Evolutionary conservation across 1,140 invertebrate species (phyloP).

Genomic region (Ostrea edulis): DNA sequence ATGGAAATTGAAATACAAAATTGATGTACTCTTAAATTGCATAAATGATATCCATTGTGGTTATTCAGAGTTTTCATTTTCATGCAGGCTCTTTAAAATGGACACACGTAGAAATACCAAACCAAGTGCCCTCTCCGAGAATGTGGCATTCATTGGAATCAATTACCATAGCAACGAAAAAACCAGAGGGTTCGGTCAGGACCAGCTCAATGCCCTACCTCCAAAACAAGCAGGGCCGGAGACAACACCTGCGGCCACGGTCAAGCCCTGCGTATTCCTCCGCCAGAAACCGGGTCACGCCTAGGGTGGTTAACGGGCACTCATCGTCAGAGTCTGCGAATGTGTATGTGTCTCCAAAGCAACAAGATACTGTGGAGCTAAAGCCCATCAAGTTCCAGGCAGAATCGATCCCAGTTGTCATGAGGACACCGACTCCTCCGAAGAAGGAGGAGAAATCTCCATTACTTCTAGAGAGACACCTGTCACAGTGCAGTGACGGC

Average conservation of each 20-base stretch:
- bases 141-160: constrained; percentile 49
- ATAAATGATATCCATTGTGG: too few relatives aligned
- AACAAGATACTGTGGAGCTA: neutral
- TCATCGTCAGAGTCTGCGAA: neutral
- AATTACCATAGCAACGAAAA: constrained; percentile 18
- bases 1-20: too few relatives aligned
- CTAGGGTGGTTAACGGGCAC: neutral
- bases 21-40: neutral
- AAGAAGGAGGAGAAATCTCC: constrained; percentile 50
- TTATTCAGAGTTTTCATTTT: neutral
- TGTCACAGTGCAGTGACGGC: constrained; percentile 41
- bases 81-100: constrained; percentile 49
- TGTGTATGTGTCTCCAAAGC: neutral
- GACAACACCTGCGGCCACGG: constrained; percentile 40
- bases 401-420: constrained; percentile 39
- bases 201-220: constrained; percentile 55
- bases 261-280: constrained; percentile 54
- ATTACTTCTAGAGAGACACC: constrained; percentile 43
- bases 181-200: constrained; percentile 46
- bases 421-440: constrained; percentile 21
- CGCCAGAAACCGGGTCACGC: constrained; percentile 41
- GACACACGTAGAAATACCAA: constrained; percentile 44
- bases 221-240: constrained; percentile 47
- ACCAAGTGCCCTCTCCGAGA: constrained; percentile 39
- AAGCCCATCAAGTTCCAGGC: neutral